Evolutionary conservation across 2,888 invertebrate genomes (phyloP), one percentile per base, ranked within the genome.

Genomic region (Himalopsyche anomala): DNA sequence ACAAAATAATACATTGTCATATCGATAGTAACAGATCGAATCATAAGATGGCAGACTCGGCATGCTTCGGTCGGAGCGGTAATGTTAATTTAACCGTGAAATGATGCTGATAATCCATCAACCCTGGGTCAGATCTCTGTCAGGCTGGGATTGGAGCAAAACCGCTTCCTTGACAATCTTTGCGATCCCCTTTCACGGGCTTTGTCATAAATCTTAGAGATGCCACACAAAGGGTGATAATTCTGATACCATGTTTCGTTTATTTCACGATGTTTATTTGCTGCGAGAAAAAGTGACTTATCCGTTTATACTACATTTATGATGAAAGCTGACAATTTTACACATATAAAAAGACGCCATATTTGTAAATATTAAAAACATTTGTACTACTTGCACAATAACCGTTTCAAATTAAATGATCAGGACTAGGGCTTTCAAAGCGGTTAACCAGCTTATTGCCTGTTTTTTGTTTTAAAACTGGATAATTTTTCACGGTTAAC

Each of bases 41-140:
- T 62, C 62, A 28, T 8, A 62, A 62, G 28, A 62, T 62, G 62
- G n/a, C 62, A 62, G 62, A 51, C 51, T 51, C 62, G 8, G 62
- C n/a, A 19, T 62, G 8, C 62, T 62, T 62, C 62, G 62, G 62
- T 62, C 62, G 62, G 62, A 9, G 8, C 62, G 19, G 62, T 62
- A 62, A 62, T 62, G 80, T 80, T 80, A 80, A 80, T 80, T 80
- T 80, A 80, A 80, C 80, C 80, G 80, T 80, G 80, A 80, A 80
- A 80, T 80, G 80, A 80, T 15, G 40, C 80, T 36, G 80, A 42
- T 80, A 80, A 80, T 80, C 80, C 36, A 80, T 80, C 80, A 80
- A 40, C 4, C 6, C 62, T 1, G 62, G 62, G 62, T 62, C 62
- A 62, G 62, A 62, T 62, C 62, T 62, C 4, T 62, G 62, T 62